phyloP scores from a whole-genome alignment of 2,888 invertebrate species.

The Mycalesis mineus region DNA sequence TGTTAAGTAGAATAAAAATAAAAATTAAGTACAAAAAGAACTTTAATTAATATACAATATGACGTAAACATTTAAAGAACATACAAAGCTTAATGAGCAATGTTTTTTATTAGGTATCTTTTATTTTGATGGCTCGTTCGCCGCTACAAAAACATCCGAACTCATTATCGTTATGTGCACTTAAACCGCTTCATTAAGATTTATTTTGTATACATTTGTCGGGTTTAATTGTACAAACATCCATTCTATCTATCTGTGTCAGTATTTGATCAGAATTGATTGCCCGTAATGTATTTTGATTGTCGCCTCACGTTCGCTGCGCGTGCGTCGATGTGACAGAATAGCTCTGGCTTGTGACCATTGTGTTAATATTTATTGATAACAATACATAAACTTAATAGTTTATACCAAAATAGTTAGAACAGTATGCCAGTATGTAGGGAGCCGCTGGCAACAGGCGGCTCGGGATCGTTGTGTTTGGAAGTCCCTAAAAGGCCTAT shows the following conservation, averaged over 20 bases:
- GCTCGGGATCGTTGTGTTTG: too few relatives aligned
- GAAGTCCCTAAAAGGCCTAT: too few relatives aligned
- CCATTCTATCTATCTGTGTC: slow-evolving; percentile 19
- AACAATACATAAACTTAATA: background rate
- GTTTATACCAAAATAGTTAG: background rate
- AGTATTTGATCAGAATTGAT: slow-evolving; percentile 26
- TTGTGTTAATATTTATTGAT: background rate
- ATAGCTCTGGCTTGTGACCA: slow-evolving; percentile 8
- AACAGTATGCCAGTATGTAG: too few relatives aligned
- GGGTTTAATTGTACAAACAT: slow-evolving; percentile 12
- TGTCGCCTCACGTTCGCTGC: slow-evolving; percentile 39
- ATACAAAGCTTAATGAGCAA: background rate
- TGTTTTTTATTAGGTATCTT: too few relatives aligned
- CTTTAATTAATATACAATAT: too few relatives aligned
- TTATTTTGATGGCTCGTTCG: slow-evolving; percentile 34
- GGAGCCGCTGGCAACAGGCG: too few relatives aligned
- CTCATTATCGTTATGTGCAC: background rate
- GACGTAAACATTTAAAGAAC: background rate
- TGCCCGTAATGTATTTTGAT: slow-evolving; percentile 39
- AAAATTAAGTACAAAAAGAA: too few relatives aligned
- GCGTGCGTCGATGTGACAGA: slow-evolving; percentile 37
- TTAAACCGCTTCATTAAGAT: slow-evolving; percentile 11
- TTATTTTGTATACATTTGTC: slow-evolving; percentile 11
- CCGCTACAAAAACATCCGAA: background rate
- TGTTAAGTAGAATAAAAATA: too few relatives aligned